Evolutionary conservation across 2,888 invertebrate species (phyloP), one percentile per base, ranked within the genome.

Genomic region (Abrostola tripartita): DNA sequence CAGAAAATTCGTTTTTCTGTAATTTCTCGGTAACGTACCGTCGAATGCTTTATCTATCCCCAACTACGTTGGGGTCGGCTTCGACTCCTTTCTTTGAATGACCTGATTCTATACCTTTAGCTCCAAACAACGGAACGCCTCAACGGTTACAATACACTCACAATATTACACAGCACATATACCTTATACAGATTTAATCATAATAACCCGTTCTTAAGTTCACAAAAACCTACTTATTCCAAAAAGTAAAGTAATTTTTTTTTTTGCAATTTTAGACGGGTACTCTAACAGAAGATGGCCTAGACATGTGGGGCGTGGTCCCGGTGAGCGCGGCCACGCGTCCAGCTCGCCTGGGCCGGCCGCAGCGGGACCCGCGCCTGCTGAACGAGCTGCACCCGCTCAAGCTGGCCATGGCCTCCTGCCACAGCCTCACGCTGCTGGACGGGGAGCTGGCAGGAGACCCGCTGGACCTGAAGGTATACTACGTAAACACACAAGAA

Each of bases 281-380:
- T 10, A 99, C 99, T 0, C 90, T 99, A 68, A 99, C 99, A 0
- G 99, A 99, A 89, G 99, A 99, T 87, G 99, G 99, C 0, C 90
- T 99, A 37, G 99, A 99, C 92, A 97, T 99, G 96, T 97, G 98
- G 96, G 99, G 98, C 47, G 97, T 98, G 5, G 97, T 99, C 1
- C 97, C 98, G 0, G 95, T 87, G 7, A 86, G 86, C 35, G 62
- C 73, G 0, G 87, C 88, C 9, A 81, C 81, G 0, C 10, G 56
- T 0, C 90, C 90, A 1, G 81, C 87, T 1, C 83, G 79, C 0
- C 86, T 91, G 53, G 88, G 85, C 2, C 93, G 93, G 7, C 95
- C 96, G 0, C 85, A 92, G 24, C 92, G 95, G 7, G 93, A 95
- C 70, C 94, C 96, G 0, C 74, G 89, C 0, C 83, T 65, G 0